Evolutionary conservation across 2,888 invertebrate species (phyloP), one percentile per base, ranked within the genome.

Genomic region (Drosophila nr. medialis): DNA sequence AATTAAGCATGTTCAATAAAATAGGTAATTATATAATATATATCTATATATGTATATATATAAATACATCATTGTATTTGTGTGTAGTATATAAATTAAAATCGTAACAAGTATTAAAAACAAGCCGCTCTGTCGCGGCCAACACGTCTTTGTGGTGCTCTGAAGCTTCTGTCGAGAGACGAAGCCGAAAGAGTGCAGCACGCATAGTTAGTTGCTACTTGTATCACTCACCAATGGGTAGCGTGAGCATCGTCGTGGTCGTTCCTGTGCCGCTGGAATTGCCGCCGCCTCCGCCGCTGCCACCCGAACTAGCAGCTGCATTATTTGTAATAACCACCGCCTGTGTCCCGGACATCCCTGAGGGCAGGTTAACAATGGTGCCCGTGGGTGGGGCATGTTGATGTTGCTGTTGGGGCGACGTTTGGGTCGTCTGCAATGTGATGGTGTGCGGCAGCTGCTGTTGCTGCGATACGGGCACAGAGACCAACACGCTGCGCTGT

Each of bases 401-500:
- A 93, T 55, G 94, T 93, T 85, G 83, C 59, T 89, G 79, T 38
- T 80, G 83, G 40, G 53, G 94, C 93, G 87, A 79, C 55, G 86
- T 79, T 64, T 80, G 83, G 54, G 92, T 82, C 61, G 92, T 81
- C 62, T 93, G 93, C 72, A 91, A 53, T 21, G 91, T 91, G 29
- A 91, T 91, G 13, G 91, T 90, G 54, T 91, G 92, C 58, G 91
- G 91, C 40, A 85, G 93, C 48, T 86, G 85, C 93, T 51, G 94
- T 93, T 87, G 88, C 70, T 91, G 89, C 67, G 92, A 91, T 74
- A 94, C 94, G 66, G 96, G 96, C 73, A 96, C 95, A 49, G 96
- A 95, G 65, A 96, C 96, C 67, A 96, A 93, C 67, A 96, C 94
- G 55, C 95, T 95, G 51, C 94, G 93, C 66, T 94, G 93, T 54